Conservation (phyloP, 1,140 invertebrate species). For the Achatina immaculata region DNA sequence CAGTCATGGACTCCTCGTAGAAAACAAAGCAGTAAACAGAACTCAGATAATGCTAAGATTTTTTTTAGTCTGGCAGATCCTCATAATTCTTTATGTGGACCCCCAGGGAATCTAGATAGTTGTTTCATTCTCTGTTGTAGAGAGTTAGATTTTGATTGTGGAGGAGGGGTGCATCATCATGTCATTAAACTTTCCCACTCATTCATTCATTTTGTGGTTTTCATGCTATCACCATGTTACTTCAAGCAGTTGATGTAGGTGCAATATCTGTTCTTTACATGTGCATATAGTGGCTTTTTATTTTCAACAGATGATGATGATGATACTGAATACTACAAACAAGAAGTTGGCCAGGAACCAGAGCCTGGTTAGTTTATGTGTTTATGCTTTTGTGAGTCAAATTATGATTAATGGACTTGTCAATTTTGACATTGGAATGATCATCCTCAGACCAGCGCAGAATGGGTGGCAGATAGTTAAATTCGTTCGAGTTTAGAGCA, state of each 20-base stretch:
- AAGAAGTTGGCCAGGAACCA: slow-evolving; percentile 31
- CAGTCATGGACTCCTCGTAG: too few relatives aligned
- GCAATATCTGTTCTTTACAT: not conserved
- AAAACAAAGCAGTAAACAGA: too few relatives aligned
- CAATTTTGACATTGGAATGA: not conserved
- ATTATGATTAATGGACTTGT: not conserved
- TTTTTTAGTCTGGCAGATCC: too few relatives aligned
- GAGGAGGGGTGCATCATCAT: not conserved
- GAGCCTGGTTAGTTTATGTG: slow-evolving; percentile 15
- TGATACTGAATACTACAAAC: slow-evolving; percentile 26
- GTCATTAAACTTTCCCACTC: not conserved
- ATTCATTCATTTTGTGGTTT: not conserved
- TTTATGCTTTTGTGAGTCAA: not conserved
- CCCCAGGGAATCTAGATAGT: too few relatives aligned
- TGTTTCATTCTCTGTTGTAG: not conserved
- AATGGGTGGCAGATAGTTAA: not conserved
- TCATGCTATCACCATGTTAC: not conserved
- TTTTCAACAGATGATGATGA: not conserved
- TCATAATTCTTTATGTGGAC: too few relatives aligned
- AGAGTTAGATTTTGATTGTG: not conserved
- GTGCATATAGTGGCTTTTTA: not conserved
- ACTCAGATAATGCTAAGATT: too few relatives aligned
- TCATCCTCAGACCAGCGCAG: not conserved
- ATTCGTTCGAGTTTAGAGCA: too few relatives aligned
- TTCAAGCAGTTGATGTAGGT: not conserved